Base-by-base conservation (phyloP, 64 coral and sea anemone species). In the Stichodactyla mertensii region DNA sequence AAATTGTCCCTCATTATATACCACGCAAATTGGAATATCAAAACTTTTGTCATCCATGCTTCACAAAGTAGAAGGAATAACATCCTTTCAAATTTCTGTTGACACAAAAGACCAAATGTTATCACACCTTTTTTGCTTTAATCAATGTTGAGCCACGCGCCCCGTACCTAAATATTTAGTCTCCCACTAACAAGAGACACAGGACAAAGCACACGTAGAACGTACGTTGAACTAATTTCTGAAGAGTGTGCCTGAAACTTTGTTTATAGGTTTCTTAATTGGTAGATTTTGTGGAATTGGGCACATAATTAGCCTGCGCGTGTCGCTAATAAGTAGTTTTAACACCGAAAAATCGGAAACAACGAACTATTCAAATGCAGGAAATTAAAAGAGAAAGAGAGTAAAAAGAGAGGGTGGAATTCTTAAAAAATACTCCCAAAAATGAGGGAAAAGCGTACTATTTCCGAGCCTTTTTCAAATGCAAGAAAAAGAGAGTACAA, bases 31-130 rank as follows among this genome's bases (percentile, higher is more conserved):
- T 45, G 36, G 36, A 45, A 45, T 45, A 45, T 45, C 36, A 45
- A 45, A 45, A 45, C 36, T 45, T 45, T 45, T 45, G 36, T 45
- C 36, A 45, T 45, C 36, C 36, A 45, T 45, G 36, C 3, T 45
- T 45, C 36, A 45, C 36, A 45, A 45, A 64, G 61, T 6, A 64
- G 5, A 64, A 64, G 61, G 19, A 64, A 19, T 18, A 64, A 64
- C 4, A 0, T 6, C 61, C 19, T 19, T 18, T 4, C 19, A 6
- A 6, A 16, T 78, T 16, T 78, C 22, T 78, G 74, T 78, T 78
- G 51, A 78, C 74, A 78, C 74, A 78, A 78, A 36, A 78, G 74
- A 78, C 74, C 74, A 78, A 78, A 52, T 78, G 74, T 9, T 78
- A 12, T 36, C 26, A 78, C 74, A 52, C 74, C 74, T 51, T 78